Percentiles rank a stretch among this genome's conserved stretches.
Evolutionary conservation across 2,113 vertebrate species (phyloP).

Genomic region (Prionailurus bengalensis): DNA sequence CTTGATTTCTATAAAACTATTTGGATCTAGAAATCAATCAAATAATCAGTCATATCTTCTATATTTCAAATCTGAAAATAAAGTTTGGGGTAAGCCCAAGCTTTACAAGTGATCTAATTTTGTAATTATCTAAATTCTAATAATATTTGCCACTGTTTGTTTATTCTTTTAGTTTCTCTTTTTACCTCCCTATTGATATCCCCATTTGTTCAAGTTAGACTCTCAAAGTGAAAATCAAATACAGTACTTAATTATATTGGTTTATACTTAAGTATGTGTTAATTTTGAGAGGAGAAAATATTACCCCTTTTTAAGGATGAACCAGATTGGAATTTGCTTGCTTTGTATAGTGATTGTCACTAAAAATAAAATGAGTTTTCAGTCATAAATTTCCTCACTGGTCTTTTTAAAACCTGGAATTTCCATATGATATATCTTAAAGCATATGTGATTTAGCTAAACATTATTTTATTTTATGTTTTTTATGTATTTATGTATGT

Average conservation of each 20-base stretch:
- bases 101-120: conserved; percentile 6
- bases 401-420: conserved; percentile 34
- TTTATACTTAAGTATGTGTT: conserved; percentile 14
- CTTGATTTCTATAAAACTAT: conserved; percentile 47
- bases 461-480: background rate
- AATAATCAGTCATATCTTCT: background rate
- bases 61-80: conserved; percentile 58
- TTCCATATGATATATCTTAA: background rate
- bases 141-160: conserved; percentile 46
- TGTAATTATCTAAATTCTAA: conserved; percentile 61
- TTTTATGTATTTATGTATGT: no score
- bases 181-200: conserved; percentile 33
- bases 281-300: conserved; percentile 47
- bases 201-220: background rate
- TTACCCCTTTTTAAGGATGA: background rate
- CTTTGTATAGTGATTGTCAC: background rate
- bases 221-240: conserved; percentile 50
- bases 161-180: conserved; percentile 32
- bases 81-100: background rate
- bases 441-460: conserved; percentile 57
- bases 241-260: conserved; percentile 18
- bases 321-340: conserved; percentile 27
- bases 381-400: conserved; percentile 55
- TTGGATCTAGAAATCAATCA: conserved; percentile 46
- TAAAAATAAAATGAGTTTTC: conserved; percentile 55